These are phyloP conservation scores for Alaudala cheleensis DNA, from an alignment of 2,113 vertebrate species.

Conservation along the genomic window DNA sequence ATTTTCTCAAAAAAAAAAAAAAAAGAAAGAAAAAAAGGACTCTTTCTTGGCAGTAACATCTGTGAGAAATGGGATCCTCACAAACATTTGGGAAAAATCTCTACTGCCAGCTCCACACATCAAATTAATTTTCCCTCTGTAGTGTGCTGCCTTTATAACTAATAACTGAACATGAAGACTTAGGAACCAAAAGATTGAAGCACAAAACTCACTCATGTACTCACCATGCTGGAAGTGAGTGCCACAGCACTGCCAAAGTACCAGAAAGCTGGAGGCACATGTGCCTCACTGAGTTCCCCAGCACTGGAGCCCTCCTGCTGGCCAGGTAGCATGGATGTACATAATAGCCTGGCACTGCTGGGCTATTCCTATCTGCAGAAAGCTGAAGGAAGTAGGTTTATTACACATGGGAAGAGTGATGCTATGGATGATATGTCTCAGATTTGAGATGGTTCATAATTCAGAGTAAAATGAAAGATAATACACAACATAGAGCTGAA, in stretches of 20 bases:
- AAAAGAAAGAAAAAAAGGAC: too few relatives aligned
- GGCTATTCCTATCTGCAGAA: background rate
- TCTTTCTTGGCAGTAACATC: conserved; percentile 5
- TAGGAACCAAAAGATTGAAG: background rate
- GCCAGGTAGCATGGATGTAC: too few relatives aligned
- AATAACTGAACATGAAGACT: background rate
- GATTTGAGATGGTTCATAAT: background rate
- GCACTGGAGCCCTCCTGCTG: accelerated
- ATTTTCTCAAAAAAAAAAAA: background rate
- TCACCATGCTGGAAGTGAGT: background rate
- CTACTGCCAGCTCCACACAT: background rate
- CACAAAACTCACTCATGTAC: background rate
- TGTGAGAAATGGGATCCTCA: conserved; percentile 22
- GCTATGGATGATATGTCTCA: background rate
- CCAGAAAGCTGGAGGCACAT: background rate
- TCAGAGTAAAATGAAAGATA: background rate
- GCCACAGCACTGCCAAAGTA: background rate
- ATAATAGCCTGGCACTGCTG: background rate
- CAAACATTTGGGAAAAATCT: conserved; percentile 13
- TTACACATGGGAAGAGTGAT: background rate
- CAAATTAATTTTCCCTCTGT: background rate
- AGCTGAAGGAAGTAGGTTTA: background rate
- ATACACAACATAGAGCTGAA: background rate
- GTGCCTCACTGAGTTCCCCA: background rate
- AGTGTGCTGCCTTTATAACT: background rate